Conservation (phyloP, 64 coral and sea anemone species). For the Orbicella faveolata region DNA sequence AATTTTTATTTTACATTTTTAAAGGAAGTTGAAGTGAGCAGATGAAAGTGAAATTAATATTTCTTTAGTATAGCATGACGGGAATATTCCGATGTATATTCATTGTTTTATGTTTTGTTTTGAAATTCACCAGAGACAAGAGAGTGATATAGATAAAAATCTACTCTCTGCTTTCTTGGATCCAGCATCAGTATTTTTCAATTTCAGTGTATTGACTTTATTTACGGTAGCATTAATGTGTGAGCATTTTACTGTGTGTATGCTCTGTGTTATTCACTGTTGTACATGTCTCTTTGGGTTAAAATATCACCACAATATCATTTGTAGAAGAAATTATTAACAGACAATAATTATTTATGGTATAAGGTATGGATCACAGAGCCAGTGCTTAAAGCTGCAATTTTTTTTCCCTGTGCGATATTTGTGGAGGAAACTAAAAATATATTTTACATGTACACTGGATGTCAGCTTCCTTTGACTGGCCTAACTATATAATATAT, state of each 20-base stretch:
- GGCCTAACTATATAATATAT: not conserved
- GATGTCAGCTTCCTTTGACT: not conserved
- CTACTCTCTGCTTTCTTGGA: not conserved
- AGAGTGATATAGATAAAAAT: not conserved
- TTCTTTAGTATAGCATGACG: not conserved
- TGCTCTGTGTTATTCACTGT: not conserved
- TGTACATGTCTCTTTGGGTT: not conserved
- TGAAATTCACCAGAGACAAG: not conserved
- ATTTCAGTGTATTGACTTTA: not conserved
- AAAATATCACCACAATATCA: not conserved
- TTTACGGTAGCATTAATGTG: not conserved
- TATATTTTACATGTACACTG: not conserved
- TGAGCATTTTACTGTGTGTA: not conserved
- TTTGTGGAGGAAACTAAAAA: not conserved
- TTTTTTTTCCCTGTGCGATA: not conserved
- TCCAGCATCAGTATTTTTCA: not conserved
- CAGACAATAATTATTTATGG: not conserved
- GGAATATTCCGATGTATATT: not conserved
- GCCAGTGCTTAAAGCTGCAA: not conserved
- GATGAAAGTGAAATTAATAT: constrained; percentile 14
- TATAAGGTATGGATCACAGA: not conserved
- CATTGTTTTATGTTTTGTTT: constrained; percentile 22
- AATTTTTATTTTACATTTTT: not conserved
- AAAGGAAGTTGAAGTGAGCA: not conserved
- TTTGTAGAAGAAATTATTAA: not conserved